Evolutionary conservation across 2,113 vertebrate species (phyloP), one percentile per base, ranked within the genome.

Genomic region (Tamias sibiricus): DNA sequence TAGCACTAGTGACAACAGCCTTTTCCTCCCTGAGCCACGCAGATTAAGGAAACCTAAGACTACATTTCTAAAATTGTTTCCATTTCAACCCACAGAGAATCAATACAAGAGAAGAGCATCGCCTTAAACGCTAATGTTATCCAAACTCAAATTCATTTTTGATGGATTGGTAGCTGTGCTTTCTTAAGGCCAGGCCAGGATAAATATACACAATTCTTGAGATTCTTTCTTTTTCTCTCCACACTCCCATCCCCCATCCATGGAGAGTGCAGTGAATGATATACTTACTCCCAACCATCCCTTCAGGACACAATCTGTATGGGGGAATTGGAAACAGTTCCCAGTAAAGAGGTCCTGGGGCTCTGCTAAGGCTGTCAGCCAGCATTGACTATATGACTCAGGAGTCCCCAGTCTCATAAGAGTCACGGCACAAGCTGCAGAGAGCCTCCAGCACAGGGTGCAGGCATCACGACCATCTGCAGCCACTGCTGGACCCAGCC

Each of bases 51-150:
- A 98, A 98, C 96, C 81, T 93, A 98, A 98, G 98, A 98, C 98
- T 98, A 96, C 97, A 97, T 98, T 99, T 98, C 98, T 98, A 98
- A 99, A 98, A 99, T 98, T 98, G 98, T 98, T 99, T 98, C 98
- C 95, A 98, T 99, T 98, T 98, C 98, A 98, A 97, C 97, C 98
- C 98, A 98, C 97, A 97, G 98, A 98, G 98, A 99, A 99, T 99
- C 98, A 97, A 98, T 98, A 98, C 2, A 4, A 96, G 97, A 98
- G 98, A 98, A 98, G 94, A 98, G 98, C 95, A 98, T 97, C 76
- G 98, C 98, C 98, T 98, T 98, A 98, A 98, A 98, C 85, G 91
- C 98, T 98, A 99, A 99, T 98, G 98, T 98, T 98, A 98, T 97
- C 97, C 97, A 98, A 98, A 98, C 98, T 98, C 98, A 99, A 98